Conservation (phyloP, 92 coral and sea anemone species). For the Bergia sp. region DNA sequence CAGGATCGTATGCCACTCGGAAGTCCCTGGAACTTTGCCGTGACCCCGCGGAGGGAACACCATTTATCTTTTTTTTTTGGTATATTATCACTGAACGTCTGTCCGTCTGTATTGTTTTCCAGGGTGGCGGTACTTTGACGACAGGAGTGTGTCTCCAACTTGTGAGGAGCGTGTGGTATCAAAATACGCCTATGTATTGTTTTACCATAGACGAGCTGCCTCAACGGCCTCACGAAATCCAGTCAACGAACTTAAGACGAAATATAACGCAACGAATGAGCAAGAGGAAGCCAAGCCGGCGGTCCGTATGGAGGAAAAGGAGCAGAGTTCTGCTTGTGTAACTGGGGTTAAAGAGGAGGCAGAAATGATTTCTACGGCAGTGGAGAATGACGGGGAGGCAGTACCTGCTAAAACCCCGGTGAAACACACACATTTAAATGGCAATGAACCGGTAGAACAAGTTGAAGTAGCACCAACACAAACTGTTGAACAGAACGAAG, state of each 20-base stretch:
- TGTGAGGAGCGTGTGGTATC: conserved; percentile 74
- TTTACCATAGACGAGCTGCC: conserved; percentile 79
- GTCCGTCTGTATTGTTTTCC: not conserved
- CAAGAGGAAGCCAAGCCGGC: conserved; percentile 24
- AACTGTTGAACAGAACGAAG: not conserved
- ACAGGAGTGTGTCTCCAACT: conserved; percentile 73
- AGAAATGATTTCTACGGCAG: not conserved
- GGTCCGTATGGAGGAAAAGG: no score
- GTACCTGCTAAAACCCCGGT: not conserved
- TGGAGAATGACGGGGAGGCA: not conserved
- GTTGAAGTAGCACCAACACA: not conserved
- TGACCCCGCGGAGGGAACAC: no score
- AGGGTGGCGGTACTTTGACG: conserved; percentile 97
- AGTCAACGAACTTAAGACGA: not conserved
- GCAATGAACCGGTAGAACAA: not conserved
- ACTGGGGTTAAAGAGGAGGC: conserved; percentile 2
- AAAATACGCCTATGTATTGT: conserved; percentile 90
- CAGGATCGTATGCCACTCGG: not conserved
- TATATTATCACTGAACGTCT: not conserved
- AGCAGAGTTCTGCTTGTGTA: not conserved
- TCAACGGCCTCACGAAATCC: conserved; percentile 8
- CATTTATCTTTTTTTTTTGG: not conserved
- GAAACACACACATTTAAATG: not conserved
- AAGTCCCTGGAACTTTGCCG: not conserved
- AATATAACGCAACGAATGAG: not conserved